These are phyloP conservation scores for Ptilonorhynchus violaceus DNA, from an alignment of 2,113 vertebrate genomes.

Conservation along the genomic window DNA sequence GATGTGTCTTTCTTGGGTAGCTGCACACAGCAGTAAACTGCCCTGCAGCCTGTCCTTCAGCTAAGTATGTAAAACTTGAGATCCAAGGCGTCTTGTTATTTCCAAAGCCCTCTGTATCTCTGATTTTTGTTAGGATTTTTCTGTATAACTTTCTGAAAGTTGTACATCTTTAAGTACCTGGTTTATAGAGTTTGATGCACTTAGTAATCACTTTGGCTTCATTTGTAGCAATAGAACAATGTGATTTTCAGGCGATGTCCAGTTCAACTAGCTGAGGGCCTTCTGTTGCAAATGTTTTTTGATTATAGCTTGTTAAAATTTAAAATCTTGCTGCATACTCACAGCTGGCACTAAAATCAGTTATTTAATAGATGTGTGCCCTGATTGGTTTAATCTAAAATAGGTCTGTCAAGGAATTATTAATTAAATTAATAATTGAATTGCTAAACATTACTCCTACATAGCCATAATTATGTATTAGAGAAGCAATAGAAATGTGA, in stretches of 20 bases:
- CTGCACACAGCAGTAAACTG: constrained; percentile 24
- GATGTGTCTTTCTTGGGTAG: not conserved
- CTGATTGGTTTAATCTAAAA: constrained; percentile 17
- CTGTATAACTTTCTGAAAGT: not conserved
- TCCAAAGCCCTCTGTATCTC: not conserved
- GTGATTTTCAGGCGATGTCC: not conserved
- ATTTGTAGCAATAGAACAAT: constrained; percentile 44
- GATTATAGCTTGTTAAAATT: not conserved
- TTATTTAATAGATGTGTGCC: not conserved
- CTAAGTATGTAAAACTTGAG: constrained; percentile 11
- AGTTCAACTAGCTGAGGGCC: constrained; percentile 39
- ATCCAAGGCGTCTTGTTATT: not conserved
- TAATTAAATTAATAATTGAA: constrained; percentile 37
- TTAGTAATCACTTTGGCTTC: constrained; percentile 32
- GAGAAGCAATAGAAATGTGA: constrained; percentile 44
- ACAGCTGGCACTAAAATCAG: not conserved
- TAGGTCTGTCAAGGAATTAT: constrained; percentile 15
- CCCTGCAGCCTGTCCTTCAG: constrained; percentile 1
- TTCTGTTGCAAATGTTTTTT: constrained; percentile 19
- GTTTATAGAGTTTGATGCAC: not conserved
- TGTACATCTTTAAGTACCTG: not conserved
- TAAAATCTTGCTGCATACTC: not conserved
- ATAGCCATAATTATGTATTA: constrained; percentile 50
- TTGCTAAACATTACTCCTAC: constrained; percentile 4
- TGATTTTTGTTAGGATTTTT: not conserved